Conservation (phyloP, 2,113 vertebrate genomes). For the Charina bottae region DNA sequence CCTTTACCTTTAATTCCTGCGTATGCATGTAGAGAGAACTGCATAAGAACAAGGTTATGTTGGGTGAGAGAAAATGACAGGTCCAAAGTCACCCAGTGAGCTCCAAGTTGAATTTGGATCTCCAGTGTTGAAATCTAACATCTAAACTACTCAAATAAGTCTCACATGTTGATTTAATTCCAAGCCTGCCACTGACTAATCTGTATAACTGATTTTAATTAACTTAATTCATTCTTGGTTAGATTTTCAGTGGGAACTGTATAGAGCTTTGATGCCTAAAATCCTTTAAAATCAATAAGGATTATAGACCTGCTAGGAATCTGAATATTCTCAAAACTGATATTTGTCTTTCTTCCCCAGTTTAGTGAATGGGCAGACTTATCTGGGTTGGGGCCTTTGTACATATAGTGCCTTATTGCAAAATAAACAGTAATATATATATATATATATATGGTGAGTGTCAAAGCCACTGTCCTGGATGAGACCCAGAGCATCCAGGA, state of each 20-base stretch:
- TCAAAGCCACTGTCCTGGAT: too few species aligned
- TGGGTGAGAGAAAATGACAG: background rate
- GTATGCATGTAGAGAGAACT: too few species aligned
- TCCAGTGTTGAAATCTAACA: background rate
- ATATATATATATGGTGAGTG: too few species aligned
- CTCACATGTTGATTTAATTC: slow-evolving; percentile 1
- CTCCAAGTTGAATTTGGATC: background rate
- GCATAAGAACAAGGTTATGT: background rate
- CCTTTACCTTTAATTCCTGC: too few species aligned
- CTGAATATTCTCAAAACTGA: background rate
- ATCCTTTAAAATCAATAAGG: slow-evolving; percentile 35
- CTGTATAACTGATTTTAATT: slow-evolving; percentile 22
- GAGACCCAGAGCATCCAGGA: too few species aligned
- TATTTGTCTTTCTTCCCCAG: background rate
- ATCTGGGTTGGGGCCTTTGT: background rate
- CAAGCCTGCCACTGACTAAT: background rate
- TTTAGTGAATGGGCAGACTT: background rate
- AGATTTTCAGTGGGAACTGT: slow-evolving; percentile 20
- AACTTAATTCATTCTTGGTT: slow-evolving; percentile 35
- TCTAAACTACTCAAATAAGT: background rate
- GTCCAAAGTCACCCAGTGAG: background rate
- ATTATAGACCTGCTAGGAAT: slow-evolving; percentile 27
- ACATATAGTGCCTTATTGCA: background rate
- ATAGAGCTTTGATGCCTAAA: slow-evolving; percentile 8
- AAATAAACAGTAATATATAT: background rate